Conservation (phyloP, 2,888 invertebrate species). For the Caenorhabditis parvicauda region DNA sequence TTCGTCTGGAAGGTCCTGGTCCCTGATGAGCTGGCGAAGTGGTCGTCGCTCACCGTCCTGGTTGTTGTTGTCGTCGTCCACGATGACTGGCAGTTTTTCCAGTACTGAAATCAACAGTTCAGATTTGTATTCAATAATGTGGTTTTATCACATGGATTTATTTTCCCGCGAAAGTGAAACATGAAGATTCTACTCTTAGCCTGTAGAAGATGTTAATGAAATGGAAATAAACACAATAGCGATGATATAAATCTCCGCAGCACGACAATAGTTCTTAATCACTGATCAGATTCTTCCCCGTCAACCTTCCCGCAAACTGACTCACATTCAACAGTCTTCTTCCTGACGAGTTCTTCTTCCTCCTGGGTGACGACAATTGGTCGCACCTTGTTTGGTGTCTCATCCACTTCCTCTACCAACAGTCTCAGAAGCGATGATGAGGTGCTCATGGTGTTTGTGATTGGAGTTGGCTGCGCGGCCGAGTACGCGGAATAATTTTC, state of each 20-base stretch:
- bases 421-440: slow-evolving; percentile 24
- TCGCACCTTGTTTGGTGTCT: slow-evolving; percentile 18
- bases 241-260: no score
- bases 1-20: slow-evolving; percentile 39
- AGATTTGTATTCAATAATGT: not conserved
- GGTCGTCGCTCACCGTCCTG: slow-evolving; percentile 2
- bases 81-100: slow-evolving; percentile 6
- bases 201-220: no score
- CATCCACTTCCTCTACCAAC: slow-evolving; percentile 20
- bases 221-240: no score
- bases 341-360: slow-evolving; percentile 20
- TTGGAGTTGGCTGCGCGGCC: slow-evolving; percentile 4
- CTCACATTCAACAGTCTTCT: slow-evolving; percentile 19
- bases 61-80: slow-evolving; percentile 1
- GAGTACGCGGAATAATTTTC: slow-evolving; percentile 8
- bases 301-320: not conserved
- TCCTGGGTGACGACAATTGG: slow-evolving; percentile 21
- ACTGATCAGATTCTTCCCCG: no score
- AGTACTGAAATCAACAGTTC: slow-evolving; percentile 15
- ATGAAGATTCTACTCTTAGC: no score
- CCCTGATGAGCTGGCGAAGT: slow-evolving; percentile 34
- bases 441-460: not conserved
- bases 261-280: no score
- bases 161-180: no score
- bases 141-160: no score